Evolutionary conservation across 2,888 invertebrate genomes (phyloP).

Genomic region (Diarsia rubi): DNA sequence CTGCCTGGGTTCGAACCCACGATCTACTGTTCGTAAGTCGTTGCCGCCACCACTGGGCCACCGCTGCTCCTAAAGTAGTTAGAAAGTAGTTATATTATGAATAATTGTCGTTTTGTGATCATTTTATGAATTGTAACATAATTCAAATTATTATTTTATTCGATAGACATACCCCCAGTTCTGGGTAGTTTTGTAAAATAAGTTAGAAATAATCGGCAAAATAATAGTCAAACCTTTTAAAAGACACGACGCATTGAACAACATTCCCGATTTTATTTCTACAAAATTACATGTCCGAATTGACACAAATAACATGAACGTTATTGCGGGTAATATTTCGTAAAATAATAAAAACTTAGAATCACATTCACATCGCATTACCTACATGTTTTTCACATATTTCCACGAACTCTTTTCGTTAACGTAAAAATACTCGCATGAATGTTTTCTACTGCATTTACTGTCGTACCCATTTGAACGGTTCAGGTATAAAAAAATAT

Average conservation of each 20-base stretch:
- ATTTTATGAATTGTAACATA: too few species aligned
- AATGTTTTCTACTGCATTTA: conserved; percentile 32
- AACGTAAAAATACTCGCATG: conserved; percentile 4
- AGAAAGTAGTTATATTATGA: too few species aligned
- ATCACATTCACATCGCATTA: conserved; percentile 7
- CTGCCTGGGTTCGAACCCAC: too few species aligned
- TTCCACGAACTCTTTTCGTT: conserved; percentile 34
- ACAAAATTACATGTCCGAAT: neutral
- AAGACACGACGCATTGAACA: neutral
- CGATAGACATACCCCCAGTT: neutral
- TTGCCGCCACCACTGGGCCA: too few species aligned
- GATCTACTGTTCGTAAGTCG: too few species aligned
- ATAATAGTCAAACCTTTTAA: neutral
- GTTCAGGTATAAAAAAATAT: neutral
- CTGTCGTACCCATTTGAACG: neutral
- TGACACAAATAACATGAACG: conserved; percentile 6
- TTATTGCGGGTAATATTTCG: conserved; percentile 9
- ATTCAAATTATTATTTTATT: too few species aligned
- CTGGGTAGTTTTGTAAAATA: neutral
- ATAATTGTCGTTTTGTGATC: too few species aligned
- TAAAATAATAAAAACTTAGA: conserved; percentile 23
- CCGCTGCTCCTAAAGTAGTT: too few species aligned
- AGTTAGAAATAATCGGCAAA: neutral
- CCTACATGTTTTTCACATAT: conserved; percentile 23
- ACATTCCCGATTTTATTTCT: neutral